Percentiles rank a stretch among this genome's conserved stretches.
These are phyloP conservation scores for Mormyrus lacerda DNA, from an alignment of 2,113 vertebrate genomes.

Conservation along the genomic window DNA sequence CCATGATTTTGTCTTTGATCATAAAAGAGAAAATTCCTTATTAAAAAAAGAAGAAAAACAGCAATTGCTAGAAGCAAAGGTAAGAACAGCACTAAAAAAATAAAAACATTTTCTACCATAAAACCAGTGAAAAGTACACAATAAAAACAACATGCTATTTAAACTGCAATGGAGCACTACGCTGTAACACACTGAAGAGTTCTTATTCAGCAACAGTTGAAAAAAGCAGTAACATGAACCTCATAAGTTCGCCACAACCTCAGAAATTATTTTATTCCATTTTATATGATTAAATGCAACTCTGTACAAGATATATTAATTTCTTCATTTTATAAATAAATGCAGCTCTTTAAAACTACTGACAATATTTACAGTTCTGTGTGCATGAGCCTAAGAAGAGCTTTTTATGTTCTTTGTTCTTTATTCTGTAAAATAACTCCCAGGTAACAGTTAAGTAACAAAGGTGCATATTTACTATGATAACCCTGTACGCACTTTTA, in stretches of 20 bases:
- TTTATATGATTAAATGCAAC: slow-evolving; percentile 51
- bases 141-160: slow-evolving; percentile 21
- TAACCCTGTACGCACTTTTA: not conserved
- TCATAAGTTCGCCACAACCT: slow-evolving; percentile 21
- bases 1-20: not conserved
- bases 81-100: not conserved
- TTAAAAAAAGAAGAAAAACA: not conserved
- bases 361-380: slow-evolving; percentile 54
- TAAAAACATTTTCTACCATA: not conserved
- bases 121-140: slow-evolving; percentile 9
- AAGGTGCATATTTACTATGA: not conserved
- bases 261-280: slow-evolving; percentile 10
- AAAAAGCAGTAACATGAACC: slow-evolving; percentile 57
- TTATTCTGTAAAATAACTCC: slow-evolving; percentile 12
- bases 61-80: not conserved
- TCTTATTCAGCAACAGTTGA: slow-evolving; percentile 57
- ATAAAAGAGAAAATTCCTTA: not conserved
- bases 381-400: slow-evolving; percentile 19
- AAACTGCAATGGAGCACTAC: slow-evolving; percentile 19
- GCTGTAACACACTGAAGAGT: slow-evolving; percentile 47
- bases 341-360: slow-evolving; percentile 49
- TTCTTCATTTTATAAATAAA: slow-evolving; percentile 73
- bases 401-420: slow-evolving; percentile 6
- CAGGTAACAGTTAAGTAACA: slow-evolving; percentile 23
- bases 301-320: slow-evolving; percentile 70